phyloP scores from a whole-genome alignment of 1,140 invertebrate species.

The Zaprionus africanus region DNA sequence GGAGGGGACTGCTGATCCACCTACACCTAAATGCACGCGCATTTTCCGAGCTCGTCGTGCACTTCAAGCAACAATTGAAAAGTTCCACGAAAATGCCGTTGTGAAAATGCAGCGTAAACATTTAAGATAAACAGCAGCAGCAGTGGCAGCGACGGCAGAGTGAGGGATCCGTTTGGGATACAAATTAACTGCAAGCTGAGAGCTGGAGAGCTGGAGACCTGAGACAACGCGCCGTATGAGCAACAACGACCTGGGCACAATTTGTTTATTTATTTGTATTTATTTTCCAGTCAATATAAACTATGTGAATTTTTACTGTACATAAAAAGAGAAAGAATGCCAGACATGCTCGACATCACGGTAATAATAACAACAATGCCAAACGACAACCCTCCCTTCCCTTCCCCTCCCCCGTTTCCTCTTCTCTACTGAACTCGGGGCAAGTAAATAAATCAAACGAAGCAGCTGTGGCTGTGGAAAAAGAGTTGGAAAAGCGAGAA shows the following conservation, averaged over 20 bases:
- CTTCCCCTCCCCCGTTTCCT: too few species aligned
- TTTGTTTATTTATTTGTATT: slow-evolving; percentile 80
- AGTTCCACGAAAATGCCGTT: slow-evolving; percentile 73
- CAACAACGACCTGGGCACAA: slow-evolving; percentile 43
- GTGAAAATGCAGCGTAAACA: slow-evolving; percentile 75
- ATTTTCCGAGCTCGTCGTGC: slow-evolving; percentile 27
- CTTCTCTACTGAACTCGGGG: slow-evolving; percentile 24
- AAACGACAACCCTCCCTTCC: not conserved
- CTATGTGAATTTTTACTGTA: slow-evolving; percentile 80
- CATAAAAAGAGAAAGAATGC: slow-evolving; percentile 60
- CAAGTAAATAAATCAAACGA: slow-evolving; percentile 80
- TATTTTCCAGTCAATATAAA: slow-evolving; percentile 83
- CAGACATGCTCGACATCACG: slow-evolving; percentile 36
- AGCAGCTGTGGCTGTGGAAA: slow-evolving; percentile 25
- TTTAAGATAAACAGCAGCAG: slow-evolving; percentile 59
- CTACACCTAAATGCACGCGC: slow-evolving; percentile 32
- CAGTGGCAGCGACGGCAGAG: not conserved
- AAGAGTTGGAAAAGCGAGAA: slow-evolving; percentile 1
- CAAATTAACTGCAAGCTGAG: slow-evolving; percentile 67
- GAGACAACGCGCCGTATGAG: slow-evolving; percentile 71
- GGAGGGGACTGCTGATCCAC: slow-evolving; percentile 20
- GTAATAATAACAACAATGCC: slow-evolving; percentile 51
- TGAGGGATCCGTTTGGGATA: slow-evolving; percentile 16
- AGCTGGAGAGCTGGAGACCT: not conserved
- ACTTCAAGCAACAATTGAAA: slow-evolving; percentile 72